phyloP scores from a whole-genome alignment of 1,140 invertebrate species.

The Diprion similis region DNA sequence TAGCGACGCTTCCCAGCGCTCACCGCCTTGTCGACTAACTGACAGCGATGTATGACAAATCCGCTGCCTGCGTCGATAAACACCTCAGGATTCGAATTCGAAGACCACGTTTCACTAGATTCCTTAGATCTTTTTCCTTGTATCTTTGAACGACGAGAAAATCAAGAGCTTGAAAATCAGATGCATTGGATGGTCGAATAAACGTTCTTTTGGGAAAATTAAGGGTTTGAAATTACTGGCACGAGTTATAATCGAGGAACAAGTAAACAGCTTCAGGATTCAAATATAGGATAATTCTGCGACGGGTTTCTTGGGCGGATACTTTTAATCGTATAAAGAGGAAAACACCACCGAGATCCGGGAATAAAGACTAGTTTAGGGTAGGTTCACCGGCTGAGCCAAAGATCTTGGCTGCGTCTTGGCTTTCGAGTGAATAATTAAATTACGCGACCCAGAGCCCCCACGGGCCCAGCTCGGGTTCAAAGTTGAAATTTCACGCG shows the following conservation, averaged over 20 bases:
- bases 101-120: too few relatives aligned
- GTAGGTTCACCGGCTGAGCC: background rate
- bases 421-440: constrained; percentile 48
- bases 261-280: too few relatives aligned
- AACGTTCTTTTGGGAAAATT: too few relatives aligned
- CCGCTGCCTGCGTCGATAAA: constrained; percentile 42
- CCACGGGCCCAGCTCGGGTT: constrained; percentile 33
- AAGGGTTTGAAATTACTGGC: too few relatives aligned
- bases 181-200: too few relatives aligned
- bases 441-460: constrained; percentile 49
- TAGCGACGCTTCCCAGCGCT: constrained; percentile 49
- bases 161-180: too few relatives aligned
- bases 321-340: background rate
- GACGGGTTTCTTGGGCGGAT: background rate
- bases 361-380: background rate
- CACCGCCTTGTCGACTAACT: constrained; percentile 56
- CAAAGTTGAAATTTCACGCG: constrained; percentile 61
- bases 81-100: too few relatives aligned
- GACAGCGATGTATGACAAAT: constrained; percentile 59
- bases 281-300: too few relatives aligned
- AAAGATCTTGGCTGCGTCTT: constrained; percentile 31
- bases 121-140: too few relatives aligned
- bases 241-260: too few relatives aligned
- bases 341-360: background rate
- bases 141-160: too few relatives aligned